Percentiles rank a stretch among this genome's conserved stretches.
Conservation (phyloP, 2,113 vertebrate species). For the Tachuris rubrigastra region DNA sequence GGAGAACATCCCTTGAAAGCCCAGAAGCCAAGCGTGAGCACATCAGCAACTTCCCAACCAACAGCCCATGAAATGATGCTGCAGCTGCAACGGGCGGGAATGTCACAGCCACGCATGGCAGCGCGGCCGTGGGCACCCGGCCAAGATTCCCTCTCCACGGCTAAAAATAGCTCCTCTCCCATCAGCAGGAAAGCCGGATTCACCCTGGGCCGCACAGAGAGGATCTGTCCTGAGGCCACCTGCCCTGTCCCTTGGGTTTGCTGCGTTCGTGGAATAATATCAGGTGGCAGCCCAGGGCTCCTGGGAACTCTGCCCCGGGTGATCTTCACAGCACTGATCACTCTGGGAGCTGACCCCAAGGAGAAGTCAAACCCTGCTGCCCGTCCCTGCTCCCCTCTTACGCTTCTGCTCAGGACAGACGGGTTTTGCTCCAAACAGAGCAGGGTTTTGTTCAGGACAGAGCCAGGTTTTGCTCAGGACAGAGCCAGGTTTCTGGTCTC, state of each 20-base stretch:
- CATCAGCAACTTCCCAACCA: background rate
- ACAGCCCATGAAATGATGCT: background rate
- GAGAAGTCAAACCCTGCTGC: background rate
- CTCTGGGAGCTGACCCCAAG: background rate
- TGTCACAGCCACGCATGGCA: background rate
- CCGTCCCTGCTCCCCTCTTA: background rate
- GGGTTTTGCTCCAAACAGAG: background rate
- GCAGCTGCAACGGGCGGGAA: background rate
- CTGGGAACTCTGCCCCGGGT: background rate
- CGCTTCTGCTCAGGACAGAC: background rate
- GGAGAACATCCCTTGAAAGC: background rate
- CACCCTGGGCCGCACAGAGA: background rate
- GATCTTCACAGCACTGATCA: background rate
- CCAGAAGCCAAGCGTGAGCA: background rate
- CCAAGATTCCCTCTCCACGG: background rate
- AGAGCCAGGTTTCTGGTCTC: background rate
- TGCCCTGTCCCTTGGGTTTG: background rate
- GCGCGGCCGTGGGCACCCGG: background rate
- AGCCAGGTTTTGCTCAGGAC: background rate
- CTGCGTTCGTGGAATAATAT: fast-evolving
- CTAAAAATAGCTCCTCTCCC: conserved; percentile 19
- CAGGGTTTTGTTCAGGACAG: background rate
- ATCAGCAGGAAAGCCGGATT: conserved; percentile 5
- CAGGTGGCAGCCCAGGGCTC: background rate
- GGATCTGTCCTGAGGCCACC: background rate